A percentile compares a stretch with the other conserved stretches of the same genome.
These are phyloP conservation scores for Bucco capensis DNA, from an alignment of 2,113 vertebrate species.

Conservation along the genomic window DNA sequence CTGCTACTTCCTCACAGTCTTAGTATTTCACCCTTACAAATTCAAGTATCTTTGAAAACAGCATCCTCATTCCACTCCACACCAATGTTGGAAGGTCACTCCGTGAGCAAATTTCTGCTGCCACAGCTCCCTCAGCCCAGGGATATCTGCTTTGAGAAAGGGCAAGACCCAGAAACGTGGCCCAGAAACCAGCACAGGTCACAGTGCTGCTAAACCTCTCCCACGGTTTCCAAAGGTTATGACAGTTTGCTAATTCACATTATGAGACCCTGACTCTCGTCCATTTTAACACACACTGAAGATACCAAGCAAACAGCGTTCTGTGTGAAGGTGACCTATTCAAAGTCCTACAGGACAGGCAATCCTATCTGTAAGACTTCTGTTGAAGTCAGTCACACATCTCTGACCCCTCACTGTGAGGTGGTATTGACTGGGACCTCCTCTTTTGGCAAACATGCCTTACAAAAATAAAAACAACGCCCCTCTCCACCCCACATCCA, in stretches of 20 bases:
- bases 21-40: background rate
- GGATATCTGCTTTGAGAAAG: background rate
- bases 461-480: conserved; percentile 19
- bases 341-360: background rate
- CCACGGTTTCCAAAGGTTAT: background rate
- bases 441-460: background rate
- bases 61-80: accelerated
- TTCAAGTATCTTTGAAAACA: background rate
- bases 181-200: background rate
- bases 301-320: background rate
- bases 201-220: background rate
- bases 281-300: background rate
- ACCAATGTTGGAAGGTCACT: background rate
- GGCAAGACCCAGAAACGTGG: background rate
- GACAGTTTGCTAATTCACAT: background rate
- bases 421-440: background rate
- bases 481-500: background rate
- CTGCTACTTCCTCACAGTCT: background rate
- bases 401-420: background rate
- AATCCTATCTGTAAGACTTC: conserved; percentile 21
- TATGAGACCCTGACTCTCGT: background rate
- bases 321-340: background rate
- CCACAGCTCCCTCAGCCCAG: background rate
- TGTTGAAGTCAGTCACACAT: conserved; percentile 31
- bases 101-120: background rate